phyloP scores from a whole-genome alignment of 2,888 invertebrate genomes.

The Drosophila atroscutellata region DNA sequence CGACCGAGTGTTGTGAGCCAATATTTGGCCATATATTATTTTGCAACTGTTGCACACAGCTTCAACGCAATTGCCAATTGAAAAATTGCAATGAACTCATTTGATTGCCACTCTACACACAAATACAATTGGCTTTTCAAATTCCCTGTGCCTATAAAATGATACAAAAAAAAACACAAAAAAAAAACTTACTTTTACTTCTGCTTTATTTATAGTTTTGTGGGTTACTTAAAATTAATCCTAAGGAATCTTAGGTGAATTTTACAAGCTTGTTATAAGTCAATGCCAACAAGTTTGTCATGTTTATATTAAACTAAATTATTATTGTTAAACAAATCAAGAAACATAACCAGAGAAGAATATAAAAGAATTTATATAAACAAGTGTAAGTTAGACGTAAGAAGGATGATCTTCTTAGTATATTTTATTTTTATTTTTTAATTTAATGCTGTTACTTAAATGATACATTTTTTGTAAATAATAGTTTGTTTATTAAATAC shows the following conservation, averaged over 20 bases:
- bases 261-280: background rate
- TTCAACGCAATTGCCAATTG: constrained; percentile 11
- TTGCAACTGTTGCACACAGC: constrained; percentile 40
- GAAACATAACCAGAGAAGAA: background rate
- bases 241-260: background rate
- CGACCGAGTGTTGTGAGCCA: constrained; percentile 9
- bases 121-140: background rate
- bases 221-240: background rate
- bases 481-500: background rate
- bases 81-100: constrained; percentile 15
- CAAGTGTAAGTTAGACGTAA: background rate
- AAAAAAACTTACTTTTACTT: background rate
- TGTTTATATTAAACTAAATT: background rate
- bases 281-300: background rate
- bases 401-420: background rate
- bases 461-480: background rate
- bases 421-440: background rate
- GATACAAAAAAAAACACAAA: background rate
- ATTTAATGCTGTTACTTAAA: background rate
- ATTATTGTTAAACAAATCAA: background rate
- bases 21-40: constrained; percentile 11
- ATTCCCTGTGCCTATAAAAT: background rate
- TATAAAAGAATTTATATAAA: background rate
- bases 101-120: constrained; percentile 12
- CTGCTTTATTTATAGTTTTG: background rate